These are phyloP conservation scores for Pseudoatta argentina DNA, from an alignment of 1,140 invertebrate genomes.

Conservation along the genomic window DNA sequence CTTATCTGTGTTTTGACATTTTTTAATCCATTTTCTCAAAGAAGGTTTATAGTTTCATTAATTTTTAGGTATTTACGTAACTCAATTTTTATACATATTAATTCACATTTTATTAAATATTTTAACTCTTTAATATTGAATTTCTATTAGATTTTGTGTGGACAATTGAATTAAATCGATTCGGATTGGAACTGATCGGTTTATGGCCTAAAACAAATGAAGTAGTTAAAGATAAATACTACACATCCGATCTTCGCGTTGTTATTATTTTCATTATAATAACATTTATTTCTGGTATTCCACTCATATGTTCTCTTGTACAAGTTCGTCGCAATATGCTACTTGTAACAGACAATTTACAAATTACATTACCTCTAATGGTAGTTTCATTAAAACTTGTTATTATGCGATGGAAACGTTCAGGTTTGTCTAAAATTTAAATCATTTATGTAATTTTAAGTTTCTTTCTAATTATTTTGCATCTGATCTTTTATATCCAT, in stretches of 20 bases:
- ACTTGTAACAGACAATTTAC: conserved; percentile 32
- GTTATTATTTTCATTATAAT: conserved; percentile 4
- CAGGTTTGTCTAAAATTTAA: conserved; percentile 7
- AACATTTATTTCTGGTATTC: not conserved
- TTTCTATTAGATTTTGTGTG: conserved; percentile 26
- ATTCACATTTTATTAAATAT: conserved; percentile 2
- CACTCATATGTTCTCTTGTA: conserved; percentile 1
- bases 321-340: conserved; percentile 2
- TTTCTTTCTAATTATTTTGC: not conserved
- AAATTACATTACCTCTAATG: conserved; percentile 8
- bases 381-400: conserved; percentile 10
- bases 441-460: not conserved
- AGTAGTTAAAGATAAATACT: not conserved
- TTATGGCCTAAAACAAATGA: conserved; percentile 24
- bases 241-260: not conserved
- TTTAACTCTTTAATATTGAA: not conserved
- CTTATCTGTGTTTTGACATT: not conserved
- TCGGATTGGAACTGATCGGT: conserved; percentile 19
- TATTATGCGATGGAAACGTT: conserved; percentile 10
- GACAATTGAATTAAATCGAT: conserved; percentile 39
- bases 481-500: not conserved
- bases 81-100: not conserved
- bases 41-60: not conserved
- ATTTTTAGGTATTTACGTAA: not conserved
- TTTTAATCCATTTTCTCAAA: not conserved